These are phyloP conservation scores for Macropis europaea DNA, from an alignment of 2,888 invertebrate species.

Conservation along the genomic window DNA sequence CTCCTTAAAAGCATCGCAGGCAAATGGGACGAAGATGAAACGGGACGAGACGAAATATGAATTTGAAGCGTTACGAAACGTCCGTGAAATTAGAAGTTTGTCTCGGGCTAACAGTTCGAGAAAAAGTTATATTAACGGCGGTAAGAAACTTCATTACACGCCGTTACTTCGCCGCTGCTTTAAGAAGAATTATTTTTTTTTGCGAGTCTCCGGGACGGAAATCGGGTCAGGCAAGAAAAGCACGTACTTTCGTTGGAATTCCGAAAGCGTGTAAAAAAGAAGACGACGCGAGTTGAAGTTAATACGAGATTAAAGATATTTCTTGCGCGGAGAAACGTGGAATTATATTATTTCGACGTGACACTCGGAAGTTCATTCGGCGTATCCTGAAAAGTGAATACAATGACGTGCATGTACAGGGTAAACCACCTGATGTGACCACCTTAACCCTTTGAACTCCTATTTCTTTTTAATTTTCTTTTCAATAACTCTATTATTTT, in stretches of 20 bases:
- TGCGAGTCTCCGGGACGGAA: neutral
- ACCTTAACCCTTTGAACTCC: too few species aligned
- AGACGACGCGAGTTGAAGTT: neutral
- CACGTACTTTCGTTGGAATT: neutral
- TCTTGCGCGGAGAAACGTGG: too few species aligned
- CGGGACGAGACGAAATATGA: neutral
- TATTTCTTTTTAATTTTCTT: too few species aligned
- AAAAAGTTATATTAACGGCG: neutral
- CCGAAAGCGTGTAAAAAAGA: neutral
- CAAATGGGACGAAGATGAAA: neutral
- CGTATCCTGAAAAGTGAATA: too few species aligned
- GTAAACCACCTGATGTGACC: too few species aligned
- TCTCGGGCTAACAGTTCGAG: neutral
- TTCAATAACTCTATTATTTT: too few species aligned
- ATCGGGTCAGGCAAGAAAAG: neutral
- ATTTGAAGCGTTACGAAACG: neutral
- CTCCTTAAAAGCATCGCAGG: neutral
- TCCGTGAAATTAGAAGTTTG: conserved; percentile 18
- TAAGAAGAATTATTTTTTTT: neutral
- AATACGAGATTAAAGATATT: neutral
- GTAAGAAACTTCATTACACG: conserved; percentile 6
- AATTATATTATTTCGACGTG: too few species aligned
- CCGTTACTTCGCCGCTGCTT: neutral
- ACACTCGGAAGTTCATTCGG: neutral
- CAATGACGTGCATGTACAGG: too few species aligned